phyloP scores from a whole-genome alignment of 2,113 vertebrate species.

The Cynopterus brachyotis region DNA sequence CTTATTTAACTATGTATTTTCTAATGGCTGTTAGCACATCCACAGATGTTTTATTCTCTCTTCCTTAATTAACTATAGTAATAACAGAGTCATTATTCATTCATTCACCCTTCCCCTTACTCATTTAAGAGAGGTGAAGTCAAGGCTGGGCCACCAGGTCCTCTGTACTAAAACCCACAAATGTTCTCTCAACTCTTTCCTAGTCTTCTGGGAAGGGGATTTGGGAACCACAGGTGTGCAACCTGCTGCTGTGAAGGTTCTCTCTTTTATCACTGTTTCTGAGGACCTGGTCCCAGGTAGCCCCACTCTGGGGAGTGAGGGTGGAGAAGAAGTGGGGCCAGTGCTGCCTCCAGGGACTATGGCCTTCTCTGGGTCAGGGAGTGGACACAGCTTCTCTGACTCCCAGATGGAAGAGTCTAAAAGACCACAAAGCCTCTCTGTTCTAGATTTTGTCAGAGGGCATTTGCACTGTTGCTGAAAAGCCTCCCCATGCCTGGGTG shows the following conservation, averaged over 20 bases:
- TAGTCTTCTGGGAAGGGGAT: background rate
- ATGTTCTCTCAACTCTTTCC: background rate
- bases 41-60: background rate
- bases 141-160: background rate
- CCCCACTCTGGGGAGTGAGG: background rate
- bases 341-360: background rate
- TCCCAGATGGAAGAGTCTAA: background rate
- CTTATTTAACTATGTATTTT: background rate
- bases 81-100: background rate
- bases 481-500: background rate
- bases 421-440: background rate
- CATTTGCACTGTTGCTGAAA: background rate
- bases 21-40: background rate
- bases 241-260: background rate
- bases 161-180: background rate
- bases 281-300: background rate
- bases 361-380: background rate
- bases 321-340: background rate
- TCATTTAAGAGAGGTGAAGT: background rate
- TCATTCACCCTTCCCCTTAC: background rate
- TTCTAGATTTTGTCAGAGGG: background rate
- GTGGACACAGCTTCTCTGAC: background rate
- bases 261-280: background rate
- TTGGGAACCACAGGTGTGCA: no score
- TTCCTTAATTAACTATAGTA: constrained; percentile 25